Evolutionary conservation across 2,797 vertebrate species (phyloP).

Genomic region (Cryptoblepharus egeriae): DNA sequence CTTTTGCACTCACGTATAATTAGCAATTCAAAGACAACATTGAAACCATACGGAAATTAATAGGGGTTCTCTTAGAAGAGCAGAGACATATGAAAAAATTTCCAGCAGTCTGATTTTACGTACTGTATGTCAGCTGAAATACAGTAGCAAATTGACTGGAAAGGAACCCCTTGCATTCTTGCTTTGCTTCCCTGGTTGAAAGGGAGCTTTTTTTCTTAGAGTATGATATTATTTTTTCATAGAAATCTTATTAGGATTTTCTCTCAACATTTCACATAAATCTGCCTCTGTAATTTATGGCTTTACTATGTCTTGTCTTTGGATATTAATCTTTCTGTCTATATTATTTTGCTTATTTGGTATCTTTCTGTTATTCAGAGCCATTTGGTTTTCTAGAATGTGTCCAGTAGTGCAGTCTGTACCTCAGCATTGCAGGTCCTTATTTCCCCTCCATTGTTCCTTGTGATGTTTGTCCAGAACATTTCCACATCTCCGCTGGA

Average conservation of each 20-base stretch:
- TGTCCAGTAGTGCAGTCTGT: neutral
- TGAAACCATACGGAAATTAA: neutral
- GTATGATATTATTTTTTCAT: neutral
- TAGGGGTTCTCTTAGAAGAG: neutral
- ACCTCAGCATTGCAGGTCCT: neutral
- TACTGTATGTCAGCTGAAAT: neutral
- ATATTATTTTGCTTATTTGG: neutral
- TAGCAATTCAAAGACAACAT: neutral
- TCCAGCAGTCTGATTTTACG: neutral
- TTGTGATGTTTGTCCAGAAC: neutral
- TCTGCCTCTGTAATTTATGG: neutral
- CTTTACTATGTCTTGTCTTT: neutral
- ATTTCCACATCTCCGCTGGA: neutral
- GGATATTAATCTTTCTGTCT: neutral
- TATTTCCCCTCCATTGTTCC: neutral
- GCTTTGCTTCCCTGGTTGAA: neutral
- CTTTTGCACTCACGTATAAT: neutral
- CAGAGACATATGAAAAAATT: neutral
- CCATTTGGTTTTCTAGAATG: neutral
- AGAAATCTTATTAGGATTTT: neutral
- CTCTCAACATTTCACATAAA: neutral
- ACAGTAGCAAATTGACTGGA: neutral
- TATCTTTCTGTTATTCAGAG: neutral
- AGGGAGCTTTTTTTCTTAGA: neutral
- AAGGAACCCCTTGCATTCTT: neutral